Base-by-base conservation (phyloP, 2,888 invertebrate species). In the Bellardia bayeri region DNA sequence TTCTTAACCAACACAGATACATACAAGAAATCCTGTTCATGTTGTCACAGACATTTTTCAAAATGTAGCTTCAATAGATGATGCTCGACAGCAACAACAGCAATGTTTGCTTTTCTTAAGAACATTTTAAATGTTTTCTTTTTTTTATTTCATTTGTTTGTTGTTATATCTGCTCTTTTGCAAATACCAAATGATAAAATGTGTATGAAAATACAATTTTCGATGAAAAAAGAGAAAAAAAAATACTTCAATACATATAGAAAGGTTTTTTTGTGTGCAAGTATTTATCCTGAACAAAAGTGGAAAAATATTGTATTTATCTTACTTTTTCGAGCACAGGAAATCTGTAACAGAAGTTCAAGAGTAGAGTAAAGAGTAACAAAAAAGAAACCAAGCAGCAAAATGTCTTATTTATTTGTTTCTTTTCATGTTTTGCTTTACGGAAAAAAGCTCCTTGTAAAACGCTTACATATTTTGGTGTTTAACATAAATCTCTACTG, bases 401-500 rank as follows among this genome's bases (percentile, higher is more conserved):
- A 86, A 68, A 74, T 74, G 78, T 78, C 82, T 78, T 78, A 74
- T 87, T 76, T 80, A 78, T 64, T 75, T 76, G 79, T 66, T 83
- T 69, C 37, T 64, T 71, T 54, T 30, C 9, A 16, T 72, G 1
- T 61, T 58, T 42, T 61, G 37, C 16, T 56, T 23, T 56, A 23
- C 3, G 5, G 6, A 58, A 30, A 45, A 66, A 85, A 87, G 79
- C 85, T 85, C 33, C 79, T 87, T 85, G 63, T 78, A 61, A 87
- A 85, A 87, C 79, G 82, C 85, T 87, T 87, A 75, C 76, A 69
- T 85, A 78, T 75, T 82, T 82, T 63, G 58, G 69, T 79, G 58
- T 76, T 87, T 82, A 82, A 85, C 82, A 87, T 87, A 87, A 87
- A 87, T 87, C 85, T 82, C 82, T 79, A 71, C 69, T 54, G 49